Evolutionary conservation across 2,113 vertebrate genomes (phyloP), one percentile per base, ranked within the genome.

Genomic region (Dryoscopus gambensis): DNA sequence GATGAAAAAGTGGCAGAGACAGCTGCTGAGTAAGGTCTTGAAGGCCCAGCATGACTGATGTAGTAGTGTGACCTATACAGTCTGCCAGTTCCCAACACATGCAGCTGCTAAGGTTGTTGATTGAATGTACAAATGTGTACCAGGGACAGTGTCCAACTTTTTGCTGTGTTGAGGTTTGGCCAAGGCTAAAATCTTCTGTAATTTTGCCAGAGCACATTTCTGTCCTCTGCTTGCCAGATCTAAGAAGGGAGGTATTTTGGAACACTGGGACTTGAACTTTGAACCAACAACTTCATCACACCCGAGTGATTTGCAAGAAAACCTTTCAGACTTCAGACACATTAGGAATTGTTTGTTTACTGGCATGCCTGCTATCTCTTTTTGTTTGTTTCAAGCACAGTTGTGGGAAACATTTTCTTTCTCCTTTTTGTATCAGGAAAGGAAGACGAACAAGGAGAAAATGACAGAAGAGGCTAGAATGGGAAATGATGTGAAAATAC

Each of bases 81-180:
- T 21, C 24, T 77, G 89, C 75, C 71, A 93, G 46, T 70, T 94
- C 78, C 59, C 78, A 87, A 83, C 60, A 79, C 55, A 82, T 76
- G 78, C 93, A 95, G 93, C 93, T 95, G 94, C 82, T 83, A n/a
- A 77, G 24, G 55, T 27, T 94, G 84, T 50, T 95, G 92, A 95
- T 70, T 80, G 79, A 93, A 87, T 55, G 70, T 85, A 97, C 70
- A 95, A 96, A 88, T 88, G 59, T 40, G 85, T 74, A 67, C 22
- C 11, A 85, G 92, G 55, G 67, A 90, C 4, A 83, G 47, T 35
- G 76, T 84, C 91, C 93, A 91, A 65, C 40, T 57, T 83, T 90
- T 83, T 93, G 35, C 39, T 83, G 8, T 47, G 35, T 22, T 95
- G 67, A 90, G 15, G 7, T 55, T 62, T 77, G 55, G 67, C 78